Evolutionary conservation across 1,140 invertebrate genomes (phyloP).

Genomic region (Apis florea): DNA sequence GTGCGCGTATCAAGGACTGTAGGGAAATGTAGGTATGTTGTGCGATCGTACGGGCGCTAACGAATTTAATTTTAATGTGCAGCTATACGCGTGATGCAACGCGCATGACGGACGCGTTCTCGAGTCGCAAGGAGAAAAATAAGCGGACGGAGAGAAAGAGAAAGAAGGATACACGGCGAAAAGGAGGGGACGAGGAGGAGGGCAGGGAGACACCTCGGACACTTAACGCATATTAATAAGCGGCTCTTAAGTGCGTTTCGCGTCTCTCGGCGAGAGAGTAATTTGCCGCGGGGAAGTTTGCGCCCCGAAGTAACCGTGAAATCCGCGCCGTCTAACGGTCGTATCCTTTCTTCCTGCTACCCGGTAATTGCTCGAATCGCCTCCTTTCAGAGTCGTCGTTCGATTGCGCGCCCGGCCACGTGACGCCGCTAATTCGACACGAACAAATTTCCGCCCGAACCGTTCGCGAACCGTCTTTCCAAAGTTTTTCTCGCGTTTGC

Average conservation of each 20-base stretch:
- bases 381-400: background rate
- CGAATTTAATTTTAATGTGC: constrained; percentile 64
- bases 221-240: constrained; percentile 74
- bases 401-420: background rate
- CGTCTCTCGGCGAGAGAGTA: constrained; percentile 57
- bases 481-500: too few relatives aligned
- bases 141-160: constrained; percentile 62
- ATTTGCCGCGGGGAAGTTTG: constrained; percentile 61
- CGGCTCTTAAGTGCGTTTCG: constrained; percentile 63
- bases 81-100: constrained; percentile 53
- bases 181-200: constrained; percentile 57
- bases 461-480: too few relatives aligned
- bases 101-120: constrained; percentile 57
- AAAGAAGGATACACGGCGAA: constrained; percentile 47
- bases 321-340: constrained; percentile 30
- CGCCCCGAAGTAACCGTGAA: constrained; percentile 51
- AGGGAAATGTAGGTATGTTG: constrained; percentile 46
- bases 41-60: constrained; percentile 28
- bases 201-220: constrained; percentile 65
- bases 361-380: background rate
- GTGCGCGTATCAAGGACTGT: background rate
- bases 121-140: constrained; percentile 45
- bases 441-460: background rate
- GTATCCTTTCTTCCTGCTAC: background rate
- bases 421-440: background rate